Evolutionary conservation across 2,888 invertebrate genomes (phyloP), one percentile per base, ranked within the genome.

Genomic region (Abrostola triplasia): DNA sequence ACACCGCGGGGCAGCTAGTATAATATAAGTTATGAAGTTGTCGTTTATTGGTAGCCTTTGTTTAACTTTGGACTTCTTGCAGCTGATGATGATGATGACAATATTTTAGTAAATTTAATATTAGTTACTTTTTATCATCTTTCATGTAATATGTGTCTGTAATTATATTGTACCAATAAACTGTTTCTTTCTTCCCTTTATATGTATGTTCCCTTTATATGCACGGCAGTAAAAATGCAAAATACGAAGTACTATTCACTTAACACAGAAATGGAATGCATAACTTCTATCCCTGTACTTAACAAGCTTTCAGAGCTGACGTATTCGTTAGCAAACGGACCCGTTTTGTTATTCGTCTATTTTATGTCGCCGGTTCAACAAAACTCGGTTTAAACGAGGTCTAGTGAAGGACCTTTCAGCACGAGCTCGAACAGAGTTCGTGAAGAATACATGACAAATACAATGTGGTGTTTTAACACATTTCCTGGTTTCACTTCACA

Each of bases 381-480:
- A 54, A 69, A 70, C 60, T 58, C 54, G 7, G 56, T 62, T 44
- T 54, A 58, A 62, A 66, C 67, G 63, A 60, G 63, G 63, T 67
- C 63, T 76, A 53, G 58, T 40, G 48, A 36, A 72, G 73, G 58
- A 64, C 63, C 58, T 76, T 76, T 60, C 63, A 63, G 49, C 53
- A 55, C 48, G 51, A 37, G 48, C 44, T 59, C 41, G n/a, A 56
- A 47, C 63, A 70, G 36, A 1, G 65, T 59, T 56, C 67, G 42
- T 37, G 38, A 35, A 60, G 57, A 55, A 73, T 55, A 67, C 40
- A 52, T 59, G 44, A 55, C 59, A 67, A 58, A 67, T 77, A 73
- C 60, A 77, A 63, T 77, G 49, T 38, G 38, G 24, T 47, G 36
- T 63, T 62, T 55, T 44, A 63, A 61, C 63, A 67, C 68, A 58